Conservation (phyloP, 2,113 vertebrate genomes). For the Rafetus swinhoei region DNA sequence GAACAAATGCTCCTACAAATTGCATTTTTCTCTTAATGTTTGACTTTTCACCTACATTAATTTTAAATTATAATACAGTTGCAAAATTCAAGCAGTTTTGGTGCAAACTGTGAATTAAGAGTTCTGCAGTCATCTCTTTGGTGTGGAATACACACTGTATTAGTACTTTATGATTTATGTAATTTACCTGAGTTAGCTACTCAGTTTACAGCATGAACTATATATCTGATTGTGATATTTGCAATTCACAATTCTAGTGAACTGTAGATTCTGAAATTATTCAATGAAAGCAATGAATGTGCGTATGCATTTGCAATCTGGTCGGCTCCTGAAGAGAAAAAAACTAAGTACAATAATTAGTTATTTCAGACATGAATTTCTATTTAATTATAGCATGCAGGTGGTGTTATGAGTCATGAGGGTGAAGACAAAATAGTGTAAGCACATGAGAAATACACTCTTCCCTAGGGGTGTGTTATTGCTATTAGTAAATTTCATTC, state of each 20-base stretch:
- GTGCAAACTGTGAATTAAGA: neutral
- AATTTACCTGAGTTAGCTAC: neutral
- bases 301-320: neutral
- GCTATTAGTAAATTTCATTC: neutral
- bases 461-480: neutral
- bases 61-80: neutral
- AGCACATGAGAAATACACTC: neutral
- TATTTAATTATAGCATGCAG: neutral
- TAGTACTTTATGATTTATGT: constrained; percentile 7
- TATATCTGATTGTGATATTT: constrained; percentile 25
- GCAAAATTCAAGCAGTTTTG: neutral
- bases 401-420: neutral
- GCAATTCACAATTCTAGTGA: constrained; percentile 14
- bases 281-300: neutral
- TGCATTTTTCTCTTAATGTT: neutral
- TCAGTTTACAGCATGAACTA: neutral
- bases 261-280: neutral
- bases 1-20: neutral
- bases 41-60: neutral
- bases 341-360: neutral
- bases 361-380: neutral
- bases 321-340: neutral
- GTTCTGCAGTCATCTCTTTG: constrained; percentile 15
- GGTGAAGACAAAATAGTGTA: constrained; percentile 9
- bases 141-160: neutral